Evolutionary conservation across 2,797 vertebrate species (phyloP).

Genomic region (Discoglossus pictus): DNA sequence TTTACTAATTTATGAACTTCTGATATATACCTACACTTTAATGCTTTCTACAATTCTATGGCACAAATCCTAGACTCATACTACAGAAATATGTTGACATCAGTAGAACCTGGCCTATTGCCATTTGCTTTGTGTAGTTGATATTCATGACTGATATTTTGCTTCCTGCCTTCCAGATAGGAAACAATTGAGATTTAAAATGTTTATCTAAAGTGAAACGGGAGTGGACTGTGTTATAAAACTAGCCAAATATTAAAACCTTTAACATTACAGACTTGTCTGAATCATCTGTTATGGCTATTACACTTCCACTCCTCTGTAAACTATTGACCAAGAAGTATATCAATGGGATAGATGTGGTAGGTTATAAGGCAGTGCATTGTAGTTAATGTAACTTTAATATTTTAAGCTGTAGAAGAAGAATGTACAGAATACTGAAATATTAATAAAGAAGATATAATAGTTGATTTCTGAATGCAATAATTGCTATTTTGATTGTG

Average conservation of each 20-base stretch:
- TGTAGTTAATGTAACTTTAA: no score
- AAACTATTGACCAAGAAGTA: constrained; percentile 9
- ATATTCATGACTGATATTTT: constrained; percentile 31
- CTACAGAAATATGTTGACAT: constrained; percentile 5
- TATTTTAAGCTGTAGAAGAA: no score
- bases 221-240: constrained; percentile 31
- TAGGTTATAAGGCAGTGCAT: no score
- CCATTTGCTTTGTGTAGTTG: constrained; percentile 30
- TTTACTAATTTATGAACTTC: no score
- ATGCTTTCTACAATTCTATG: no score
- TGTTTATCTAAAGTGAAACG: constrained; percentile 37
- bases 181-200: constrained; percentile 46
- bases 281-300: constrained; percentile 41
- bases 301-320: constrained; percentile 23
- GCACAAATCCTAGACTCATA: constrained; percentile 24
- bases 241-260: constrained; percentile 41
- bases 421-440: no score
- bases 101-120: constrained; percentile 2
- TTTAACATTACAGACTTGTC: constrained; percentile 17
- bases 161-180: constrained; percentile 47
- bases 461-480: no score
- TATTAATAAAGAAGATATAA: no score
- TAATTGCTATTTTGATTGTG: no score
- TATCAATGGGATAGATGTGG: no score
- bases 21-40: no score